Conservation (phyloP, 2,888 invertebrate species). For the Epistrophe grossulariae region DNA sequence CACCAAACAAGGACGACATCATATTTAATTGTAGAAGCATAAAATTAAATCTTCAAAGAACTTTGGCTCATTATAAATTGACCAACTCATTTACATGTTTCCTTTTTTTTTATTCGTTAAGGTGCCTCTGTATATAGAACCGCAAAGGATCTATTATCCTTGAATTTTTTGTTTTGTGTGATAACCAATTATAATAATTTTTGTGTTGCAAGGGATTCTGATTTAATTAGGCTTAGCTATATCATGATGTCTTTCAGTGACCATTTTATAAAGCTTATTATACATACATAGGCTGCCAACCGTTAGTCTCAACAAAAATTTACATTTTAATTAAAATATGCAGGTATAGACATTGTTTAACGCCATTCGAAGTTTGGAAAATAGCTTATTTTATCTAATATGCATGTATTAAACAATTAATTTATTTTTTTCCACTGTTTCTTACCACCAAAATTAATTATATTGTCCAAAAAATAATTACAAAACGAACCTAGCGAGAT, state of each 20-base stretch:
- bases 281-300: neutral
- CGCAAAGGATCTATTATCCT: slow-evolving; percentile 33
- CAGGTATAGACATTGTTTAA: neutral
- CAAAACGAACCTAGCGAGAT: neutral
- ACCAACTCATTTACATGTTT: slow-evolving; percentile 39
- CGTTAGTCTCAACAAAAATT: slow-evolving; percentile 33
- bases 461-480: slow-evolving; percentile 6
- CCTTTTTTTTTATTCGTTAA: slow-evolving; percentile 3
- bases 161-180: slow-evolving; percentile 23
- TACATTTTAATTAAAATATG: slow-evolving; percentile 61
- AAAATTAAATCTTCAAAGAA: slow-evolving; percentile 16
- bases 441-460: slow-evolving; percentile 33
- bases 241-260: neutral
- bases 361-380: slow-evolving; percentile 1
- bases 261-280: neutral
- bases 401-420: slow-evolving; percentile 58
- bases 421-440: slow-evolving; percentile 53
- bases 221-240: slow-evolving; percentile 42
- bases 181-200: slow-evolving; percentile 65
- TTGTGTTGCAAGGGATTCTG: slow-evolving; percentile 43
- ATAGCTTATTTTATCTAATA: neutral
- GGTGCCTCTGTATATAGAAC: neutral
- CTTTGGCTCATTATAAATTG: slow-evolving; percentile 21
- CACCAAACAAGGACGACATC: slow-evolving; percentile 39
- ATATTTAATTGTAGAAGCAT: slow-evolving; percentile 53